Base-by-base conservation (phyloP, 2,113 vertebrate genomes). In the Oreotragus oreotragus region DNA sequence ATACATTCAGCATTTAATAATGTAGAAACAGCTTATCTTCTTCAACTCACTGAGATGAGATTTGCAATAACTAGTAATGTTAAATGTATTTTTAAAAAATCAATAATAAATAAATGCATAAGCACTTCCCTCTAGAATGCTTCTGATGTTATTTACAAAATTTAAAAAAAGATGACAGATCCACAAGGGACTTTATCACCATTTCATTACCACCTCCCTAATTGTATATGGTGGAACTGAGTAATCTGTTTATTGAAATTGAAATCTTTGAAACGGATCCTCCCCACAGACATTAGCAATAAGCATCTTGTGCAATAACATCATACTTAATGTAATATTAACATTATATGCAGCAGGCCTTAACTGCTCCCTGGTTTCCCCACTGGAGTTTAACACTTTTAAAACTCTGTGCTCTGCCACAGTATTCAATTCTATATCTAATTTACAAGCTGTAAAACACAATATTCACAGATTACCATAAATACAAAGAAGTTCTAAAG, bases 61-160 rank as follows among this genome's bases (percentile, higher is more conserved):
- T 99, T 99, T 99, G 98, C 99, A 99, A 99, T 99, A 99, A 99
- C 98, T 98, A 98, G 98, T 99, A 99, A 99, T 98, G 99, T 99
- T 99, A 99, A 99, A 99, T 98, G 98, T 98, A 99, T 99, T 98
- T 92, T 97, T 10, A 7, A 90, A 98, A 98, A 99, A 99, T 99
- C 99, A 99, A 99, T 99, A 99, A 99, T 99, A 99, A 99, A 99
- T 99, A 99, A 99, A 99, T 99, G 99, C 98, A 99, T 99, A 99
- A 99, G 99, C 99, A 99, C 98, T 99, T 99, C 98, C 98, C 99
- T 98, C 97, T 96, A 99, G 99, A 99, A 99, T 98, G 97, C 96
- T 99, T 98, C 98, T 99, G 99, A 99, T 99, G 99, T 99, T 99
- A 99, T 99, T 99, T 99, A 99, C 99, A 99, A 99, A 99, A 99